Percentiles rank a stretch among this genome's conserved stretches.
Conservation (phyloP, 2,113 vertebrate species). For the Stomatorhinus ivindoensis region DNA sequence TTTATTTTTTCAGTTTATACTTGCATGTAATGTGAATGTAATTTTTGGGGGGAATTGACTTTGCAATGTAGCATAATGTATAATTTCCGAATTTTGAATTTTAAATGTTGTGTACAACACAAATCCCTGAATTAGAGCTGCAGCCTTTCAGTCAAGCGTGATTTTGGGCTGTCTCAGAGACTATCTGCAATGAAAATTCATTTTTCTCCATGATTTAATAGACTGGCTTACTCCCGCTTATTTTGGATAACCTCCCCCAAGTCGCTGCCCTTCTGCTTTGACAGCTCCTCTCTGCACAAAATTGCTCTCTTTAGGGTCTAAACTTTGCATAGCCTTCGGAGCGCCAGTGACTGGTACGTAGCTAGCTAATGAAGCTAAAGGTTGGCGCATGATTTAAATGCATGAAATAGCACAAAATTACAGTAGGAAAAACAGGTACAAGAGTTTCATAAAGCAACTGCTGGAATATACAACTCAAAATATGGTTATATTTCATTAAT, state of each 20-base stretch:
- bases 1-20: background rate
- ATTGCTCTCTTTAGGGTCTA: background rate
- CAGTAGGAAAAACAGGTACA: background rate
- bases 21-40: background rate
- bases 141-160: background rate
- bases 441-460: background rate
- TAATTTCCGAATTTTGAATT: background rate
- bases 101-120: background rate
- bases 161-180: background rate
- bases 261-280: background rate
- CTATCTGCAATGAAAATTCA: background rate
- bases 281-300: background rate
- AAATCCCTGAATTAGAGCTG: background rate
- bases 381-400: background rate
- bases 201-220: background rate
- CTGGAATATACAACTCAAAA: background rate
- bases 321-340: background rate
- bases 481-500: background rate
- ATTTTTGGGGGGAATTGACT: background rate
- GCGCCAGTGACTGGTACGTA: background rate
- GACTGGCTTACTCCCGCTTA: background rate
- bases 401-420: background rate
- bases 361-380: background rate
- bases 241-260: background rate
- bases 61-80: background rate